Conservation (phyloP, 2,113 vertebrate genomes). For the Lota lota region DNA sequence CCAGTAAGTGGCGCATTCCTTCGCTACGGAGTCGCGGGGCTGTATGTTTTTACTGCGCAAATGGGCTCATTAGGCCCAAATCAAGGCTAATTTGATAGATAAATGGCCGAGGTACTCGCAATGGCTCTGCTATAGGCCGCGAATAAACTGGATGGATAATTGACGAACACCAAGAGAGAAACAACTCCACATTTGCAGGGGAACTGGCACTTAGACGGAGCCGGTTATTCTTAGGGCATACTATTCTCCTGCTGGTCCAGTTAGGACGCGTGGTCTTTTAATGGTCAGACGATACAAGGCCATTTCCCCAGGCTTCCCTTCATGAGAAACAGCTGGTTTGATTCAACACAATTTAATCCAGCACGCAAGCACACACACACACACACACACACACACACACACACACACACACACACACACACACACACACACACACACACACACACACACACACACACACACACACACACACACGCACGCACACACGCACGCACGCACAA, state of each 20-base stretch:
- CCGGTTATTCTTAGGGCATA: background rate
- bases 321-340: conserved; percentile 70
- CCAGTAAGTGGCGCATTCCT: no score
- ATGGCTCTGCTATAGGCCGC: no score
- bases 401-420: conserved; percentile 10
- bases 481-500: conserved; percentile 15
- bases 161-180: no score
- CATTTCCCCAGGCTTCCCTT: conserved; percentile 34
- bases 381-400: conserved; percentile 14
- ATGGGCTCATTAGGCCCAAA: no score
- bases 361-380: conserved; percentile 18
- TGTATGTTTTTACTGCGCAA: no score
- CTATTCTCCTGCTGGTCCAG: conserved; percentile 30
- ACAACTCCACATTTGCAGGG: no score
- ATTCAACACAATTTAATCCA: conserved; percentile 60
- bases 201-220: no score
- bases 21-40: no score
- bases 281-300: conserved; percentile 37
- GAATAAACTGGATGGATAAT: no score
- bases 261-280: conserved; percentile 23
- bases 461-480: conserved; percentile 11
- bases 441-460: conserved; percentile 11
- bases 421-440: conserved; percentile 4
- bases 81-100: no score
- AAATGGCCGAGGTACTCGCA: no score